Evolutionary conservation across 2,113 vertebrate genomes (phyloP), one percentile per base, ranked within the genome.

Genomic region (Oryzias melastigma): DNA sequence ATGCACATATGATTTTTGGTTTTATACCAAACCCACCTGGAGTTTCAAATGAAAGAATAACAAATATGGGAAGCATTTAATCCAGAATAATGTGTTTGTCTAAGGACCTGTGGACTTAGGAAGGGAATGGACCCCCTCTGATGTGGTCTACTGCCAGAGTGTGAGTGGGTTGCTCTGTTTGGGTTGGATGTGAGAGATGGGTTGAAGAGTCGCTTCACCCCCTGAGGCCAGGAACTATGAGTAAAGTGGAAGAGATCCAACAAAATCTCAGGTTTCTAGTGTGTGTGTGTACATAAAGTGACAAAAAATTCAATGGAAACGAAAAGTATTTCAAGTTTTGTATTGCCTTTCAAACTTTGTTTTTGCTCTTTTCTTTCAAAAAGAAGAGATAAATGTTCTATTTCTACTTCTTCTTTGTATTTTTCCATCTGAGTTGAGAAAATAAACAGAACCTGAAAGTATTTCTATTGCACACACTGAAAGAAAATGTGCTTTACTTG

Each of bases 41-140:
- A 87, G 82, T 83, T 81, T 85, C 71, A 55, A 80, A 87, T 81
- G 81, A 78, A 87, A 91, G 86, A 87, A 91, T 73, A 92, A 92
- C 87, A 92, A 91, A 91, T 89, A 89, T 72, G 85, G 87, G 87
- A 91, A 90, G 90, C 86, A 91, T 92, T 91, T 88, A 87, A 91
- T 92, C 85, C 84, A 88, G 87, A 87, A 88, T 87, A 88, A 90
- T 87, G 85, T 90, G 90, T 91, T 91, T 90, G 81, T 83, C 66
- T 62, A 90, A 71, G 88, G 80, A 90, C 80, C 85, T 73, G 82
- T 66, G 81, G 81, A 85, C 80, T 72, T 52, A 41, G 58, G 35
- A 68, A 77, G 84, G 22, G 89, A 88, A 83, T 81, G 87, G 78
- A 84, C 86, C 87, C 81, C 88, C 77, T 88, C 83, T 87, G 86